phyloP scores from a whole-genome alignment of 53 echinoderm and acorn worm genomes.

The Holothuria leucospilota region DNA sequence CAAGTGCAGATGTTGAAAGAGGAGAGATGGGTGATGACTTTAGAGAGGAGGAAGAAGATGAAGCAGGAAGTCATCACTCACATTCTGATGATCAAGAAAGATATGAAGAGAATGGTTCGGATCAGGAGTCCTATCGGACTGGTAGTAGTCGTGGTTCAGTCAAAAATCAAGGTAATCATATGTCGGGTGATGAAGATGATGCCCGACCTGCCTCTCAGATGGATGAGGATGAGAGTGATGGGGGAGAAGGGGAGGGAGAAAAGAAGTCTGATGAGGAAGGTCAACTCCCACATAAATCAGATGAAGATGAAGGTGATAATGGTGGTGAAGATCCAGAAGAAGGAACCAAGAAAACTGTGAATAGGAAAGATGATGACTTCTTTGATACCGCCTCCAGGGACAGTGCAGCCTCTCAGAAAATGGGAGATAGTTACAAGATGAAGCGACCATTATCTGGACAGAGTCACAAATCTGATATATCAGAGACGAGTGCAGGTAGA shows the following conservation, averaged over 20 bases:
- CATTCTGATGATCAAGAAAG: not conserved
- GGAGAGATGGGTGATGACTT: not conserved
- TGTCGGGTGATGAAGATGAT: not conserved
- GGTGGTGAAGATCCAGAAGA: constrained; percentile 15
- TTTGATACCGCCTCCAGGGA: constrained; percentile 46
- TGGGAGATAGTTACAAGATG: not conserved
- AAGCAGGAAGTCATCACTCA: not conserved
- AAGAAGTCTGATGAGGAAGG: constrained; percentile 32
- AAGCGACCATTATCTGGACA: not conserved
- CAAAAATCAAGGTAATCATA: not conserved
- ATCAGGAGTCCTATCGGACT: not conserved
- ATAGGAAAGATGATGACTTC: constrained; percentile 41
- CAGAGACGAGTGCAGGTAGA: not conserved
- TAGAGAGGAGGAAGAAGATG: not conserved
- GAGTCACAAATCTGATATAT: constrained; percentile 16
- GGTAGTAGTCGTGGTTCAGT: not conserved
- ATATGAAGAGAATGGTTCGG: not conserved
- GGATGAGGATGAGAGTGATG: not conserved
- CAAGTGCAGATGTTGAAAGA: constrained; percentile 37
- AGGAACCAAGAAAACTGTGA: not conserved
- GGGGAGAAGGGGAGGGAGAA: constrained; percentile 41
- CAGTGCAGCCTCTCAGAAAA: constrained; percentile 35
- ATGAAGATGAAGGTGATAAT: constrained; percentile 42
- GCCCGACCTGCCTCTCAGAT: not conserved
- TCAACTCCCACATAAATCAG: not conserved